phyloP scores from a whole-genome alignment of 2,113 vertebrate genomes.

The Origma solitaria region DNA sequence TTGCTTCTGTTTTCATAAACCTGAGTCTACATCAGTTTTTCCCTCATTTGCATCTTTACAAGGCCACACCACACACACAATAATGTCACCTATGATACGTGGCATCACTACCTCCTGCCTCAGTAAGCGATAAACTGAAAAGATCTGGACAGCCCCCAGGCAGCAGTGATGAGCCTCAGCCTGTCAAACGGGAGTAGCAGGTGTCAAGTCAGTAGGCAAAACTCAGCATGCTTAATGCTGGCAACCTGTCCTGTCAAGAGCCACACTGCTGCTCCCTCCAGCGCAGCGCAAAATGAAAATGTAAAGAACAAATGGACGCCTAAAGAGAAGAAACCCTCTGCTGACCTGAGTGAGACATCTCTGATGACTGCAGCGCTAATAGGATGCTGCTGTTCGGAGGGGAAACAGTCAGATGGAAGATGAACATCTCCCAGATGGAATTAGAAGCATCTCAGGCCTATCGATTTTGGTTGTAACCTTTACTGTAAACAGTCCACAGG shows the following conservation, averaged over 20 bases:
- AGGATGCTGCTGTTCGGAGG: conserved; percentile 29
- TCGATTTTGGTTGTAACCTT: conserved; percentile 63
- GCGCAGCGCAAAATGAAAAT: neutral
- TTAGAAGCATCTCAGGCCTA: conserved; percentile 43
- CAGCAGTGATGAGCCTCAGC: neutral
- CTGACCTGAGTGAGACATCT: neutral
- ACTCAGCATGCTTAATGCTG: neutral
- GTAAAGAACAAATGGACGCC: neutral
- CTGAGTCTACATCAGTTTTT: neutral
- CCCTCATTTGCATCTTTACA: neutral
- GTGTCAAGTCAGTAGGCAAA: conserved; percentile 46
- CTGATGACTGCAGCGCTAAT: conserved; percentile 19
- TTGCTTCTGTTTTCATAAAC: neutral
- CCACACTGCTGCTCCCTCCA: neutral
- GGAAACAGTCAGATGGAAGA: conserved; percentile 10
- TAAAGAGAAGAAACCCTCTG: conserved; percentile 12
- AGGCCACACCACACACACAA: neutral
- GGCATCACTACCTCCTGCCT: neutral
- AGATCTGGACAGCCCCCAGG: neutral
- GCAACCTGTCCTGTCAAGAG: conserved; percentile 20
- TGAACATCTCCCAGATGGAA: conserved; percentile 48
- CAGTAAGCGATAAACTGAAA: neutral
- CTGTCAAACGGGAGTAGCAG: neutral
- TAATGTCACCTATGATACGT: neutral
- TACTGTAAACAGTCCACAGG: conserved; percentile 49